A percentile compares a stretch with the other conserved stretches of the same genome.
Conservation (phyloP, 1,140 invertebrate genomes). For the Hestina assimilis region DNA sequence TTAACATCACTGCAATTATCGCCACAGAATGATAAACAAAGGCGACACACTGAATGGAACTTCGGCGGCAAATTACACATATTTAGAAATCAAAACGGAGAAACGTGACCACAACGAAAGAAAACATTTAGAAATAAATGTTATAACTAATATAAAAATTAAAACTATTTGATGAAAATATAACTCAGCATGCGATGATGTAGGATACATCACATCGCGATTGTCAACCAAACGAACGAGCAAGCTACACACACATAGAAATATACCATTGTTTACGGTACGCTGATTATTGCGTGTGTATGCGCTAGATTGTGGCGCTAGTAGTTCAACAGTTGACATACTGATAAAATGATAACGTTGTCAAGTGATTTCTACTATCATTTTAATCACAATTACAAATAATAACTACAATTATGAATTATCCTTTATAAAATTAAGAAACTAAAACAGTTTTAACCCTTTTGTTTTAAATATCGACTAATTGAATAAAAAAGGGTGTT, state of each 20-base stretch:
- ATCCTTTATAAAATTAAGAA: background rate
- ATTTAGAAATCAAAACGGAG: slow-evolving; percentile 78
- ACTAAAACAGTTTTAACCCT: background rate
- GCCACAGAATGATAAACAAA: slow-evolving; percentile 81
- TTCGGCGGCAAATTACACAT: slow-evolving; percentile 84
- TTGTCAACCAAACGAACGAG: slow-evolving; percentile 78
- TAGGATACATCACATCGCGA: slow-evolving; percentile 78
- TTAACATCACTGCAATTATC: slow-evolving; percentile 80
- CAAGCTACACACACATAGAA: slow-evolving; percentile 73
- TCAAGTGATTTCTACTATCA: slow-evolving; percentile 56
- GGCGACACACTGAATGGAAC: slow-evolving; percentile 83
- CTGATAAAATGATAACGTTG: slow-evolving; percentile 74
- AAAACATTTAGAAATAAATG: slow-evolving; percentile 77
- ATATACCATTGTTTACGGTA: slow-evolving; percentile 70
- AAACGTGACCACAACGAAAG: slow-evolving; percentile 71
- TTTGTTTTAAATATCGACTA: too few relatives aligned
- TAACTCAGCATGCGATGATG: slow-evolving; percentile 76
- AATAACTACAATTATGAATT: background rate
- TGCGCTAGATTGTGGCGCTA: slow-evolving; percentile 55
- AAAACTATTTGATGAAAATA: slow-evolving; percentile 75
- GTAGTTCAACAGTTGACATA: slow-evolving; percentile 53
- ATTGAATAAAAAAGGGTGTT: too few relatives aligned
- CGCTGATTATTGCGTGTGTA: slow-evolving; percentile 58
- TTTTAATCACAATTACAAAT: slow-evolving; percentile 21
- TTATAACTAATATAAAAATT: slow-evolving; percentile 73